These are phyloP conservation scores for Polymixis flavicincta DNA, from an alignment of 2,888 invertebrate species.

Conservation along the genomic window DNA sequence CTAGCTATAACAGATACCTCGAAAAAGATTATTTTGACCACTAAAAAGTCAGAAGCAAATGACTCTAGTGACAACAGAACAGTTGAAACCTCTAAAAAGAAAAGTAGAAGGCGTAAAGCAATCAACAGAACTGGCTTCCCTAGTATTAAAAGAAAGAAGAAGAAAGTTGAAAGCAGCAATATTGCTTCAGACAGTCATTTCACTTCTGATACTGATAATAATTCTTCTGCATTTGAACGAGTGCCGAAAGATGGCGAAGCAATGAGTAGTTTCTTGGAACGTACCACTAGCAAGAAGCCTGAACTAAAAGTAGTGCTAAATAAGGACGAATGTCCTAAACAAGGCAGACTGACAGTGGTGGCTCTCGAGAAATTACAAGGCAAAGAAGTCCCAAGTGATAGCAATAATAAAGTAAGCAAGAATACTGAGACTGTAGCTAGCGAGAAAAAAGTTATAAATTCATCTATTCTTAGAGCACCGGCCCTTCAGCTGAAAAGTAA, in stretches of 20 bases:
- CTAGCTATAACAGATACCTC: conserved; percentile 75
- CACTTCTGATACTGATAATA: conserved; percentile 85
- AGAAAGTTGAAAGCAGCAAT: conserved; percentile 88
- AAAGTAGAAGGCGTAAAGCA: conserved; percentile 93
- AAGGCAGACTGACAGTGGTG: conserved; percentile 91
- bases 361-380: conserved; percentile 91
- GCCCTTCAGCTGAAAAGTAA: conserved; percentile 85
- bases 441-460: conserved; percentile 78
- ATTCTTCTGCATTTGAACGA: conserved; percentile 91
- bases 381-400: conserved; percentile 79
- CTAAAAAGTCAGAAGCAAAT: conserved; percentile 77
- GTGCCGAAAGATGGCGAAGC: conserved; percentile 93
- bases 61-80: conserved; percentile 77
- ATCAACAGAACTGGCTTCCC: conserved; percentile 97
- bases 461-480: conserved; percentile 86
- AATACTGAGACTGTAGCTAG: conserved; percentile 66
- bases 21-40: conserved; percentile 75
- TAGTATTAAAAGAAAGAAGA: conserved; percentile 95
- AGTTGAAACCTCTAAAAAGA: conserved; percentile 81
- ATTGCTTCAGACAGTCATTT: conserved; percentile 80
- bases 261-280: conserved; percentile 92
- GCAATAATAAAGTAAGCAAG: conserved; percentile 71
- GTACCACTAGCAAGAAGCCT: conserved; percentile 87
- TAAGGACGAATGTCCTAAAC: conserved; percentile 88
- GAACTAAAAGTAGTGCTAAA: conserved; percentile 88